Evolutionary conservation across 1,140 invertebrate genomes (phyloP).

Genomic region (Paracyclopina nana): DNA sequence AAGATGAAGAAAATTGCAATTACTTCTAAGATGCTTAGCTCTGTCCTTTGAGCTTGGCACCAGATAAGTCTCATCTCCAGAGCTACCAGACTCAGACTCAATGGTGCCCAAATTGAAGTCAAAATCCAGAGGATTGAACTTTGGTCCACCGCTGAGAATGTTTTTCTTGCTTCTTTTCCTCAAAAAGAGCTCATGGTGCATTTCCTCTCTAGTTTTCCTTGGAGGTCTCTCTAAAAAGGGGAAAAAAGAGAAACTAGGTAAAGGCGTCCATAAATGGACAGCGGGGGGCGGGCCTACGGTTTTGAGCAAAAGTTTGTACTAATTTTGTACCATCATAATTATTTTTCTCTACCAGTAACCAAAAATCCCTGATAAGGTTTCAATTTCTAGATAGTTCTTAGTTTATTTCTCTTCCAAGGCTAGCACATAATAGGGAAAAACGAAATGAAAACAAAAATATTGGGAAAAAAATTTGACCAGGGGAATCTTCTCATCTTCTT

Average conservation of each 20-base stretch:
- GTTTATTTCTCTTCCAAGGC: too few species aligned
- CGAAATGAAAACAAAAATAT: too few species aligned
- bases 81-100: neutral
- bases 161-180: constrained; percentile 1
- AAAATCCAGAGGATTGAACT: too few species aligned
- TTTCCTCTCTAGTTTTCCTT: neutral
- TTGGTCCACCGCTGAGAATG: neutral
- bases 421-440: too few species aligned
- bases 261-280: too few species aligned
- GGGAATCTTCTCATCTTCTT: too few species aligned
- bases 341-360: neutral
- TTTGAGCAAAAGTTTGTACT: too few species aligned
- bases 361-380: neutral
- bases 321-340: neutral
- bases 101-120: constrained; percentile 1
- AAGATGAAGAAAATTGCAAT: neutral
- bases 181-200: constrained; percentile 6
- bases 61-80: neutral
- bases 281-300: too few species aligned
- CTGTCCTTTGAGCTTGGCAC: neutral
- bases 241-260: neutral
- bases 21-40: neutral
- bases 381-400: neutral
- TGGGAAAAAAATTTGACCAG: too few species aligned
- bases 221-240: neutral